These are phyloP conservation scores for Colaptes auratus DNA, from an alignment of 2,113 vertebrate species.

Conservation along the genomic window DNA sequence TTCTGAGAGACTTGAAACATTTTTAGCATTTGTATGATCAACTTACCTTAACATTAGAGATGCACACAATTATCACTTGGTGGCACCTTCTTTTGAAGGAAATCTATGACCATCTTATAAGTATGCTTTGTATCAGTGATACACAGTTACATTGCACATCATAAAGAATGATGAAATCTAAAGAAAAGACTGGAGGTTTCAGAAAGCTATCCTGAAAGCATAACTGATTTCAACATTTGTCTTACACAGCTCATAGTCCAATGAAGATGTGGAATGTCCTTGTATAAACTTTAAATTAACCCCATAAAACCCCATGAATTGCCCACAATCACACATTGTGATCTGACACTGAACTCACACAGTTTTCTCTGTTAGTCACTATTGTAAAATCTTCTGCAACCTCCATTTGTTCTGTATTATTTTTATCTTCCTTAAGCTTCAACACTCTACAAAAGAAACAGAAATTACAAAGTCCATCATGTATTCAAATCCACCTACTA, in stretches of 20 bases:
- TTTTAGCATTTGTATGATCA: neutral
- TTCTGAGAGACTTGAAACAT: neutral
- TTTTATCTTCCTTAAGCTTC: conserved; percentile 83
- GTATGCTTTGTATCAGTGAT: neutral
- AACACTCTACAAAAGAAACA: conserved; percentile 81
- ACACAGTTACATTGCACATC: neutral
- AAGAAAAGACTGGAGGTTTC: neutral
- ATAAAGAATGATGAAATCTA: neutral
- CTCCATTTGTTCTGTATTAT: conserved; percentile 76
- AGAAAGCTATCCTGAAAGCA: neutral
- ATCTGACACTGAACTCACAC: conserved; percentile 77
- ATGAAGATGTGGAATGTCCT: neutral
- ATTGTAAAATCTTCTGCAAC: conserved; percentile 88
- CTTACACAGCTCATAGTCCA: neutral
- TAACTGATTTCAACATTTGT: neutral
- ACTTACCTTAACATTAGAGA: neutral
- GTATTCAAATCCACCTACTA: neutral
- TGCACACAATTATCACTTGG: neutral
- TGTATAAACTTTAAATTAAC: neutral
- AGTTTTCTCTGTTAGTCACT: conserved; percentile 80
- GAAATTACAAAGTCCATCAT: neutral
- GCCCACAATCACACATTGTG: neutral
- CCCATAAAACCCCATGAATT: neutral
- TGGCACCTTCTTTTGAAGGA: neutral
- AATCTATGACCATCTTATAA: neutral